Conservation (phyloP, 2,888 invertebrate genomes). For the Imbricaverruca yamaguchii region DNA sequence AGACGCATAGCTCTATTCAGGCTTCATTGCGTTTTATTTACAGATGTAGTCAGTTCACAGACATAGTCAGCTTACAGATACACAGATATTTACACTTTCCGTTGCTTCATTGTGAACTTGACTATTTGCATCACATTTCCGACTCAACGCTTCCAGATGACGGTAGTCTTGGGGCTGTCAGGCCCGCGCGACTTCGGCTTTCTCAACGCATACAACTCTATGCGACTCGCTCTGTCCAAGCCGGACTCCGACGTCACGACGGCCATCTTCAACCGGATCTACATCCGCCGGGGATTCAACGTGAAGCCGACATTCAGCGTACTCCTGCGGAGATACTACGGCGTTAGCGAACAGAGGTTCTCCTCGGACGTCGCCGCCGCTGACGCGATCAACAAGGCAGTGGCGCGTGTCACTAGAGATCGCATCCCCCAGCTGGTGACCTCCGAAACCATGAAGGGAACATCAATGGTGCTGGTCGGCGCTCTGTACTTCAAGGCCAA, state of each 20-base stretch:
- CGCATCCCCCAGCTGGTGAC: background rate
- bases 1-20: no score
- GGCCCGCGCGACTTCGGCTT: no score
- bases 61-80: no score
- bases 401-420: background rate
- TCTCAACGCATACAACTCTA: background rate
- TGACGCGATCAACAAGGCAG: background rate
- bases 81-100: no score
- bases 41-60: no score
- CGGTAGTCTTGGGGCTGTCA: no score
- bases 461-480: background rate
- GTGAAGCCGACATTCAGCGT: background rate
- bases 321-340: background rate
- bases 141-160: no score
- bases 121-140: no score
- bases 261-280: background rate
- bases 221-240: background rate
- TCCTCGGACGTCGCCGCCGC: background rate
- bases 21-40: no score
- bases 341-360: background rate
- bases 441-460: background rate
- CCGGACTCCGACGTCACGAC: background rate
- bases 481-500: background rate
- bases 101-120: no score
- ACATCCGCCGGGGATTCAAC: background rate